A percentile compares a stretch with the other conserved stretches of the same genome.
Evolutionary conservation across 1,140 invertebrate genomes (phyloP).

Genomic region (Hyles euphorbiae): DNA sequence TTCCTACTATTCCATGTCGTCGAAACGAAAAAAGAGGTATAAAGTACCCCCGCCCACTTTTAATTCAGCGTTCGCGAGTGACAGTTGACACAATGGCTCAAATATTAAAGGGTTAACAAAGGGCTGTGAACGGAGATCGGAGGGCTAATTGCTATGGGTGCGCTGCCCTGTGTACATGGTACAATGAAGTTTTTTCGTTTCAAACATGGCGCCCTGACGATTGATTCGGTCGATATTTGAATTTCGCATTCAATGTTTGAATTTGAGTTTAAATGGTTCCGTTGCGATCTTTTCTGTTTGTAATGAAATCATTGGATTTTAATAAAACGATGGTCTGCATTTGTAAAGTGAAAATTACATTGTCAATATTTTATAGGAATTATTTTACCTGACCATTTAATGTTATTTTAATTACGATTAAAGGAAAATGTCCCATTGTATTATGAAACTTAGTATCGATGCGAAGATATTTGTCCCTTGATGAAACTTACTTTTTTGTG

Average conservation of each 20-base stretch:
- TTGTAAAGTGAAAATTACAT: too few species aligned
- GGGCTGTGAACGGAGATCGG: slow-evolving; percentile 44
- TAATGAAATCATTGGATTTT: too few species aligned
- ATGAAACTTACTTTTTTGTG: too few species aligned
- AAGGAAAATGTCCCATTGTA: too few species aligned
- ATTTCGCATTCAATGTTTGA: slow-evolving; percentile 1
- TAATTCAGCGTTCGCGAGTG: slow-evolving; percentile 47
- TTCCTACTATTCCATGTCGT: slow-evolving; percentile 22
- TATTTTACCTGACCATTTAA: too few species aligned
- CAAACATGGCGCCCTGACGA: slow-evolving; percentile 23
- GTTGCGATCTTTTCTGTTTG: background rate
- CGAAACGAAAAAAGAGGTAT: slow-evolving; percentile 38
- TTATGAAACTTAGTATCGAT: too few species aligned
- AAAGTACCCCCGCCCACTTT: slow-evolving; percentile 51
- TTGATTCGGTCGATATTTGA: background rate
- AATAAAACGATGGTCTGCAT: too few species aligned
- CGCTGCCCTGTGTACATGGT: slow-evolving; percentile 20
- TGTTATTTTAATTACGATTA: too few species aligned
- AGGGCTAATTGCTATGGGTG: slow-evolving; percentile 66
- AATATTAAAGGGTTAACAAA: slow-evolving; percentile 59
- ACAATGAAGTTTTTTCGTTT: slow-evolving; percentile 18
- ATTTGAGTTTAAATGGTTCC: background rate
- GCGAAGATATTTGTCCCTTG: too few species aligned
- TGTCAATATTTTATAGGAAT: too few species aligned
- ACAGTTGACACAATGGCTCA: slow-evolving; percentile 63